Conservation (phyloP, 1,140 invertebrate genomes). For the Drosophila ficusphila region DNA sequence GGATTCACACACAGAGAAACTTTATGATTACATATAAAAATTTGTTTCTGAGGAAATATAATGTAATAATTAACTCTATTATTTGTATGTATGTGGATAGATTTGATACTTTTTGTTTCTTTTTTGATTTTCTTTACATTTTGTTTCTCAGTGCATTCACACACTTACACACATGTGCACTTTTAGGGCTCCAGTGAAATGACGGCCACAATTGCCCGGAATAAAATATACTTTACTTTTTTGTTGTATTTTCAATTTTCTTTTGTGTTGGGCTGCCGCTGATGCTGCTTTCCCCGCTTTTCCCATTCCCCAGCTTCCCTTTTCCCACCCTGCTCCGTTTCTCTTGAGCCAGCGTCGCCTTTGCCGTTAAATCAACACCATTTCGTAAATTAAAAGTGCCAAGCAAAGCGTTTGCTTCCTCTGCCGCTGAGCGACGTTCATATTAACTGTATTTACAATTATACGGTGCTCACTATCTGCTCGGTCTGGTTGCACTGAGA, state of each 20-base stretch:
- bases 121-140: not conserved
- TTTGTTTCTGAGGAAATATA: too few species aligned
- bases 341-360: slow-evolving; percentile 19
- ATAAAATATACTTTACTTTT: slow-evolving; percentile 45
- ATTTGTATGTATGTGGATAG: too few species aligned
- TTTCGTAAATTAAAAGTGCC: slow-evolving; percentile 83
- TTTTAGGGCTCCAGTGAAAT: slow-evolving; percentile 33
- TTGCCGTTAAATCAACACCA: slow-evolving; percentile 82
- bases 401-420: slow-evolving; percentile 44
- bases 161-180: slow-evolving; percentile 2
- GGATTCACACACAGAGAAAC: not conserved
- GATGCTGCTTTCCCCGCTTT: slow-evolving; percentile 7
- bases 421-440: slow-evolving; percentile 47
- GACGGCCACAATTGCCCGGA: slow-evolving; percentile 66
- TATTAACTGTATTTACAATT: slow-evolving; percentile 83
- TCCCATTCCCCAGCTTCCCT: not conserved
- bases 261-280: slow-evolving; percentile 55
- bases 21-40: too few species aligned
- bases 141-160: not conserved
- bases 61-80: too few species aligned
- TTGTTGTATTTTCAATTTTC: slow-evolving; percentile 63
- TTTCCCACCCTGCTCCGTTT: not conserved
- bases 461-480: slow-evolving; percentile 54
- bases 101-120: too few species aligned
- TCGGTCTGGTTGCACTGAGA: slow-evolving; percentile 7